These are phyloP conservation scores for Neodiprion virginianus DNA, from an alignment of 1,140 invertebrate genomes.

Conservation along the genomic window DNA sequence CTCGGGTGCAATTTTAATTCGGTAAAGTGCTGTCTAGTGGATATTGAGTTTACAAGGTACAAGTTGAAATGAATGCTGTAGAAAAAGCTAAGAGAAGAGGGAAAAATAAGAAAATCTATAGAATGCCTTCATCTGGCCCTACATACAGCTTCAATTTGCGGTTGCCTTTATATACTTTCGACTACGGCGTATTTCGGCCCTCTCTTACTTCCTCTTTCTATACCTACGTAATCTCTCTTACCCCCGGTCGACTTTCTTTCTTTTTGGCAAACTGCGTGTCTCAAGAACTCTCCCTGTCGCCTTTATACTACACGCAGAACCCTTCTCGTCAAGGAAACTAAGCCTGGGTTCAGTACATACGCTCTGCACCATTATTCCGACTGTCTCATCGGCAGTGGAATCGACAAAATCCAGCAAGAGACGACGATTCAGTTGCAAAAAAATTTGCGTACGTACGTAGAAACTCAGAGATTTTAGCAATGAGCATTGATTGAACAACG, in stretches of 20 bases:
- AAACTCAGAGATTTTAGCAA: too few species aligned
- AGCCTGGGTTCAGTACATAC: not conserved
- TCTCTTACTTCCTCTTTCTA: not conserved
- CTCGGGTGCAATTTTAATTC: not conserved
- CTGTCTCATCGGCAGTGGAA: not conserved
- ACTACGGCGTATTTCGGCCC: not conserved
- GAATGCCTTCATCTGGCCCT: not conserved
- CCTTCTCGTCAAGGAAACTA: not conserved
- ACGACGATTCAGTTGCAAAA: too few species aligned
- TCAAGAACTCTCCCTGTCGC: not conserved
- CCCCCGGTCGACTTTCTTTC: too few species aligned
- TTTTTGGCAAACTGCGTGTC: not conserved
- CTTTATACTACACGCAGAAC: not conserved
- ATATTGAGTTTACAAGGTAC: not conserved
- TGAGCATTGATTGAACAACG: too few species aligned
- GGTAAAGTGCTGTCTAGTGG: not conserved
- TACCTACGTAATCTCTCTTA: too few species aligned
- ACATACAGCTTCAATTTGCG: not conserved
- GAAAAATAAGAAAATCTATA: not conserved
- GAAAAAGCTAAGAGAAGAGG: not conserved
- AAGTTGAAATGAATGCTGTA: not conserved
- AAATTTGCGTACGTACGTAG: too few species aligned
- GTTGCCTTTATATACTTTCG: not conserved
- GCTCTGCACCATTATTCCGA: not conserved
- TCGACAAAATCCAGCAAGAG: not conserved